These are phyloP conservation scores for Tetanocera ferruginea DNA, from an alignment of 2,888 invertebrate genomes.

Conservation along the genomic window DNA sequence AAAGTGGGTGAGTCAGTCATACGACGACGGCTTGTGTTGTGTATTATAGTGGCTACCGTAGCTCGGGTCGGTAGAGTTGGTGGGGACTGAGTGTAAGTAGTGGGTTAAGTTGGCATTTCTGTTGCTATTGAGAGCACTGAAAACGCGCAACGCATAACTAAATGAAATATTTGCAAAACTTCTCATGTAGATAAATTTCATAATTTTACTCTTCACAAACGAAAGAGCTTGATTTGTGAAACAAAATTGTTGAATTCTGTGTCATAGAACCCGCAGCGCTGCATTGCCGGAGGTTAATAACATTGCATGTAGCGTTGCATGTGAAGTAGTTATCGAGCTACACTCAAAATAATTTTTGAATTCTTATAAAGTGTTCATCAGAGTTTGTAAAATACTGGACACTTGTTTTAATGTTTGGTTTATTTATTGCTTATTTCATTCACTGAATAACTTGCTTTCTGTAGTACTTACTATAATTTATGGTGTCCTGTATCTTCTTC, in stretches of 20 bases:
- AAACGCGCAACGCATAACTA: background rate
- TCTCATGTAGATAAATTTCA: constrained; percentile 6
- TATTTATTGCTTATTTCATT: too few species aligned
- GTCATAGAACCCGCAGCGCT: background rate
- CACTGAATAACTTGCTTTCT: too few species aligned
- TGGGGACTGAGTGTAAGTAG: background rate
- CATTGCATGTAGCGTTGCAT: background rate
- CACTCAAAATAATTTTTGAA: background rate
- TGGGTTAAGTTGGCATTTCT: background rate
- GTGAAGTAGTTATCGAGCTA: background rate
- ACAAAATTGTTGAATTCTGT: background rate
- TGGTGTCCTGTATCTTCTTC: too few species aligned
- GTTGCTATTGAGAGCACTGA: background rate
- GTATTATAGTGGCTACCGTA: too few species aligned
- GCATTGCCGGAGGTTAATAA: constrained; percentile 27
- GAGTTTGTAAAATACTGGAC: too few species aligned
- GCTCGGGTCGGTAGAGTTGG: background rate
- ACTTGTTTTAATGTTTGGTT: too few species aligned
- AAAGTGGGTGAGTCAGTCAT: background rate
- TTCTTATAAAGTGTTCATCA: too few species aligned
- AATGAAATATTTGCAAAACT: background rate
- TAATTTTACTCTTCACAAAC: constrained; percentile 14
- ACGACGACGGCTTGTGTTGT: background rate
- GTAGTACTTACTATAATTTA: too few species aligned
- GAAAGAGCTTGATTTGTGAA: constrained; percentile 10